phyloP scores from a whole-genome alignment of 2,113 vertebrate species.

The Halcyon malimbica region DNA sequence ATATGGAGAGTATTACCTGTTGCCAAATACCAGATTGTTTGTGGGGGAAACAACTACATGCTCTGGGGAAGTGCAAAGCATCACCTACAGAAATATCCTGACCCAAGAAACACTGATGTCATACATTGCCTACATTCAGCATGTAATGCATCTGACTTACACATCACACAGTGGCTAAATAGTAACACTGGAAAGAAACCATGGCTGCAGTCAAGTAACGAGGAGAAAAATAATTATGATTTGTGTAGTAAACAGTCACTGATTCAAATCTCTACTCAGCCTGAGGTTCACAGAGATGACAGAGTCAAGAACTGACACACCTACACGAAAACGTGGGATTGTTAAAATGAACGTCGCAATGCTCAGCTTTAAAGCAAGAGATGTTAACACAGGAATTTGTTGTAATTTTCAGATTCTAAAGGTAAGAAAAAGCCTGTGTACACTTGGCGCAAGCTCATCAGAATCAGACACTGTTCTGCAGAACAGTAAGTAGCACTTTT shows the following conservation, averaged over 20 bases:
- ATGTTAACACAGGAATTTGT: not conserved
- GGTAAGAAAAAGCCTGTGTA: not conserved
- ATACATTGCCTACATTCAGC: not conserved
- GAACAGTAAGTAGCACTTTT: not conserved
- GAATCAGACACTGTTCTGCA: not conserved
- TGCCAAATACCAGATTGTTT: not conserved
- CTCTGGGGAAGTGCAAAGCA: not conserved
- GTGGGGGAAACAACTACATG: not conserved
- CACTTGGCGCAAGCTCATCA: not conserved
- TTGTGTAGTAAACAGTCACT: not conserved
- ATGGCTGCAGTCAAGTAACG: not conserved
- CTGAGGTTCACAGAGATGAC: not conserved
- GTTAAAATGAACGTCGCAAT: not conserved
- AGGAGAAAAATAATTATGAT: not conserved
- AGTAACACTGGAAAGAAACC: not conserved
- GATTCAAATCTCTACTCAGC: conserved; percentile 14
- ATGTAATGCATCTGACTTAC: not conserved
- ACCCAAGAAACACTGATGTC: not conserved
- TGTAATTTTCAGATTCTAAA: not conserved
- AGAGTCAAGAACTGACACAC: not conserved
- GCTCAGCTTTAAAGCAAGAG: not conserved
- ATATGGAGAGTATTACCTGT: not conserved
- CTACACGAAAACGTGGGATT: not conserved
- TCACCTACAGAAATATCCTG: not conserved
- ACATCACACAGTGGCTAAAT: not conserved